Evolutionary conservation across 2,888 invertebrate species (phyloP).

Genomic region (Pheosia tremula): DNA sequence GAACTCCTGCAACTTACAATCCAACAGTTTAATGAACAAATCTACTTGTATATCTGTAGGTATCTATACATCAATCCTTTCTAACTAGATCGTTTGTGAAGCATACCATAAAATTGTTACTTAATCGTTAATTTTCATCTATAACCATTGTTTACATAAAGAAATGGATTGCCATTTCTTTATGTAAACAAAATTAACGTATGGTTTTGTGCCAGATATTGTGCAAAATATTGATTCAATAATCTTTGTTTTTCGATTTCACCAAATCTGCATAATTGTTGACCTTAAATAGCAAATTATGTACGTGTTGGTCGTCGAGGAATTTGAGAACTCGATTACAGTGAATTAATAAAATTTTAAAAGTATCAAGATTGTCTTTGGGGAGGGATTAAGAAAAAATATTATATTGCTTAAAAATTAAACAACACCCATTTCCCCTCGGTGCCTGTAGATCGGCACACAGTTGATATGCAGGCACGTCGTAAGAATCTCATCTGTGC

Average conservation of each 20-base stretch:
- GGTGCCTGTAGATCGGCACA: too few species aligned
- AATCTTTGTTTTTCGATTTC: not conserved
- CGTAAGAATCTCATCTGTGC: not conserved
- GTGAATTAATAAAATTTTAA: not conserved
- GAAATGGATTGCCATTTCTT: too few species aligned
- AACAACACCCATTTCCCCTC: too few species aligned
- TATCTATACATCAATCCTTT: too few species aligned
- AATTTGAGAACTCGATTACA: not conserved
- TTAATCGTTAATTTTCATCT: too few species aligned
- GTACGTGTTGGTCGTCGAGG: not conserved
- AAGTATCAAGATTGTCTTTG: not conserved
- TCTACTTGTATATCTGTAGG: not conserved
- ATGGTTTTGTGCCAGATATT: not conserved
- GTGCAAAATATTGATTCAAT: not conserved
- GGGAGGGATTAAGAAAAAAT: too few species aligned
- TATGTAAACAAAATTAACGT: too few species aligned
- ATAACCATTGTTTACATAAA: too few species aligned
- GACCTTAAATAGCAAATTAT: not conserved
- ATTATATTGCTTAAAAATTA: too few species aligned
- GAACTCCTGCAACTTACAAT: conserved; percentile 29
- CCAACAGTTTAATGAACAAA: not conserved
- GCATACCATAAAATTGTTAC: too few species aligned
- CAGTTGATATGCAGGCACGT: not conserved
- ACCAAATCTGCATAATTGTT: not conserved
- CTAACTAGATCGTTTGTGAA: too few species aligned